These are phyloP conservation scores for Opisthograptis luteolata DNA, from an alignment of 2,888 invertebrate genomes.

Conservation along the genomic window DNA sequence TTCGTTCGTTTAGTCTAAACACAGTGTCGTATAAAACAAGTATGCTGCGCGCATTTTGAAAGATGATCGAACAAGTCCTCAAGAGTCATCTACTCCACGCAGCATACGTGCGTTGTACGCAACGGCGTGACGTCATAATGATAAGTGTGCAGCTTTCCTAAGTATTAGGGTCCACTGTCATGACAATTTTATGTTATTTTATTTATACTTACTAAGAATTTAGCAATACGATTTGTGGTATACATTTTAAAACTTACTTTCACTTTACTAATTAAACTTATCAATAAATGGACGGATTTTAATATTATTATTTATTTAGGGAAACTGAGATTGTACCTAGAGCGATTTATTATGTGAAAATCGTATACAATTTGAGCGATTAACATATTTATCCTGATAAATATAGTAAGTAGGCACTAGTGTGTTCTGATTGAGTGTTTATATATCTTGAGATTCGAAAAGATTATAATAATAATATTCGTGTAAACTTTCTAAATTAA, in stretches of 20 bases:
- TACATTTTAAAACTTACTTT: background rate
- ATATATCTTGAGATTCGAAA: conserved; percentile 5
- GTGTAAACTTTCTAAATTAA: conserved; percentile 5
- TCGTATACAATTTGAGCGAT: conserved; percentile 24
- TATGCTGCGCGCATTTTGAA: too few species aligned
- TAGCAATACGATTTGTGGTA: background rate
- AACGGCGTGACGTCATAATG: too few species aligned
- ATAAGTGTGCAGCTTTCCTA: too few species aligned
- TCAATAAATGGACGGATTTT: conserved; percentile 26
- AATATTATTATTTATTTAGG: background rate
- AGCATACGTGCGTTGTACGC: background rate
- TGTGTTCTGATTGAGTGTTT: conserved; percentile 13
- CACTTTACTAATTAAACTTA: conserved; percentile 7
- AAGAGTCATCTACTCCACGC: too few species aligned
- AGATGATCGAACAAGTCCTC: too few species aligned
- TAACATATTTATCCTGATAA: conserved; percentile 4
- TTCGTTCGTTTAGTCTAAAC: too few species aligned
- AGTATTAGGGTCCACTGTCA: too few species aligned
- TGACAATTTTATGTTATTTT: too few species aligned
- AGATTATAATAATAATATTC: conserved; percentile 10
- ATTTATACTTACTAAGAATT: too few species aligned
- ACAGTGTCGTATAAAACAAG: too few species aligned
- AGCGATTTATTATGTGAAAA: conserved; percentile 14
- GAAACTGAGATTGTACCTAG: too few species aligned
- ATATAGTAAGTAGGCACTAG: background rate